A percentile compares a stretch with the other conserved stretches of the same genome.
phyloP scores from a whole-genome alignment of 2,113 vertebrate species.

The Campylomormyrus numenius region DNA sequence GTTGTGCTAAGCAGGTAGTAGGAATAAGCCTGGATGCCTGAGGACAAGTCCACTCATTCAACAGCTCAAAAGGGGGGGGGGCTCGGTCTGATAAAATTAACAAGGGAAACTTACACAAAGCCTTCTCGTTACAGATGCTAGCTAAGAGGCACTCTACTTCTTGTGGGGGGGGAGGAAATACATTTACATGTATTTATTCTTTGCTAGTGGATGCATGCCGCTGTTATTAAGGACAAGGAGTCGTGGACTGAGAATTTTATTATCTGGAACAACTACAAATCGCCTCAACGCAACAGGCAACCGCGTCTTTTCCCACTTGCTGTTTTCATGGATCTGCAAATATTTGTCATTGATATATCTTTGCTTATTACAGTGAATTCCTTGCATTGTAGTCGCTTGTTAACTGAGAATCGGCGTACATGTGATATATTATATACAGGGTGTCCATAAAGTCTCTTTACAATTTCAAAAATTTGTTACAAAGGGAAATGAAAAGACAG shows the following conservation, averaged over 20 bases:
- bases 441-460: no score
- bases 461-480: no score
- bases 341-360: background rate
- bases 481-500: no score
- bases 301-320: background rate
- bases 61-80: conserved; percentile 61
- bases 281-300: background rate
- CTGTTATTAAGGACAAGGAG: conserved; percentile 21
- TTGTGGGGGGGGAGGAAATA: conserved; percentile 52
- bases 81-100: conserved; percentile 78
- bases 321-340: background rate
- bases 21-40: conserved; percentile 69
- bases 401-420: background rate
- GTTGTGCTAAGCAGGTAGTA: conserved; percentile 75
- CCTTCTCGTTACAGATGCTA: conserved; percentile 72
- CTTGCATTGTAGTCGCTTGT: background rate
- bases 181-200: conserved; percentile 71
- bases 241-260: background rate
- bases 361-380: background rate
- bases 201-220: conserved; percentile 29
- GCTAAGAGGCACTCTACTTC: conserved; percentile 67
- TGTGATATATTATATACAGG: background rate
- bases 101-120: conserved; percentile 62
- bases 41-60: conserved; percentile 70
- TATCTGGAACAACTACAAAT: background rate